phyloP scores from a whole-genome alignment of 2,113 vertebrate species.

The Channa maculata region DNA sequence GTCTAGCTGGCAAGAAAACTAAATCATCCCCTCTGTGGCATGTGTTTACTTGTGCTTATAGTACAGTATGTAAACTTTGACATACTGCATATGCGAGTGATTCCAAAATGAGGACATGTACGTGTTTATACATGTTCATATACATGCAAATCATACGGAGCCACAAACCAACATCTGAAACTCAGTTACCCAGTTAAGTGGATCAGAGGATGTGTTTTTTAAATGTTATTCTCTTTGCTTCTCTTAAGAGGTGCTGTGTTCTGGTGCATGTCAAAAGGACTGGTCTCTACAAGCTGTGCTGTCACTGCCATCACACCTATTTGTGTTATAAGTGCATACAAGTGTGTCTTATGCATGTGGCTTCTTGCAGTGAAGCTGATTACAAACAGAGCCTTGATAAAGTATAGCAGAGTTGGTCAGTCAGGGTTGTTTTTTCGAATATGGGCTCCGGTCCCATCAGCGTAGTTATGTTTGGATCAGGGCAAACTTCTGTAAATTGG shows the following conservation, averaged over 20 bases:
- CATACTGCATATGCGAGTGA: not conserved
- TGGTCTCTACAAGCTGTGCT: not conserved
- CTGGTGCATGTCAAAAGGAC: not conserved
- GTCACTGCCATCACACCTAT: not conserved
- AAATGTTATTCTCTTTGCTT: not conserved
- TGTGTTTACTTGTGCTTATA: conserved; percentile 5
- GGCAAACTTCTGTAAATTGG: not conserved
- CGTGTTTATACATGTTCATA: not conserved
- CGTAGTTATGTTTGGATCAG: not conserved
- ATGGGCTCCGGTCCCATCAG: not conserved
- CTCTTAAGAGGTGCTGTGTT: not conserved
- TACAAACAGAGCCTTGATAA: conserved; percentile 38
- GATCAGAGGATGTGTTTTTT: conserved; percentile 1
- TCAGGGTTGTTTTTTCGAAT: too few species aligned
- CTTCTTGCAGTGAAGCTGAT: conserved; percentile 8
- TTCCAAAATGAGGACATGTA: not conserved
- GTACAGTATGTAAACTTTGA: not conserved
- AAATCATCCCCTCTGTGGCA: not conserved
- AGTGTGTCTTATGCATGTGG: too few species aligned
- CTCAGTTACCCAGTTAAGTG: not conserved
- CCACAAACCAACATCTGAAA: not conserved
- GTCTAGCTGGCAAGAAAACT: conserved; percentile 51
- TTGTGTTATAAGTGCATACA: not conserved
- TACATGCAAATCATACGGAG: not conserved
- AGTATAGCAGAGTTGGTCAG: conserved; percentile 50